A percentile compares a stretch with the other conserved stretches of the same genome.
phyloP scores from a whole-genome alignment of 2,113 vertebrate species.

The Gnathochromis pfefferi region DNA sequence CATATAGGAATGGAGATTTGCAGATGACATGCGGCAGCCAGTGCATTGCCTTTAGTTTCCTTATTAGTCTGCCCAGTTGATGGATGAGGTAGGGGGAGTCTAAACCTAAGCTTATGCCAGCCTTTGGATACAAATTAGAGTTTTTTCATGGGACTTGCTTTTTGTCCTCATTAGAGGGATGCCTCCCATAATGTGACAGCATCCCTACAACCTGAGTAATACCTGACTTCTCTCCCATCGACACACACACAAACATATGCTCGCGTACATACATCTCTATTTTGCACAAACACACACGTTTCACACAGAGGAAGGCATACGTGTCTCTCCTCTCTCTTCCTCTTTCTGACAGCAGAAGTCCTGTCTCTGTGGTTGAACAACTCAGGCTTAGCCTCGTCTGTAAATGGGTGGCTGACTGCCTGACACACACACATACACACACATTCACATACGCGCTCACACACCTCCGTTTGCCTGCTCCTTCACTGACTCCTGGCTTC shows the following conservation, averaged over 20 bases:
- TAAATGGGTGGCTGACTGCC: slow-evolving; percentile 44
- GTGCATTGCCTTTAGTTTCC: background rate
- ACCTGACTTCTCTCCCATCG: background rate
- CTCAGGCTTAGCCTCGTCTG: slow-evolving; percentile 33
- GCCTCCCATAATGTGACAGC: background rate
- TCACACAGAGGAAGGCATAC: background rate
- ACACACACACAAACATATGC: background rate
- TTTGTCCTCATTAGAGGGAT: background rate
- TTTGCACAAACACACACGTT: background rate
- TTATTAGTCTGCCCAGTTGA: background rate
- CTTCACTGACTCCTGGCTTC: slow-evolving; percentile 26
- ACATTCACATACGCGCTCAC: background rate
- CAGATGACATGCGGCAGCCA: background rate
- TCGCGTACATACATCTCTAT: background rate
- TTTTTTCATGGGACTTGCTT: background rate
- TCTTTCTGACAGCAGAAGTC: slow-evolving; percentile 35
- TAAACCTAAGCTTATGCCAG: background rate
- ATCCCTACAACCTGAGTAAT: background rate
- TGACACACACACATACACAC: background rate
- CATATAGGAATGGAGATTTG: background rate
- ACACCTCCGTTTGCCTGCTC: slow-evolving; percentile 10
- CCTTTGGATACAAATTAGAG: background rate
- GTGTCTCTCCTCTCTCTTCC: background rate
- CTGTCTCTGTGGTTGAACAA: slow-evolving; percentile 16
- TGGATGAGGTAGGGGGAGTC: background rate